Base-by-base conservation (phyloP, 2,888 invertebrate species). In the Phragmatobia fuliginosa region DNA sequence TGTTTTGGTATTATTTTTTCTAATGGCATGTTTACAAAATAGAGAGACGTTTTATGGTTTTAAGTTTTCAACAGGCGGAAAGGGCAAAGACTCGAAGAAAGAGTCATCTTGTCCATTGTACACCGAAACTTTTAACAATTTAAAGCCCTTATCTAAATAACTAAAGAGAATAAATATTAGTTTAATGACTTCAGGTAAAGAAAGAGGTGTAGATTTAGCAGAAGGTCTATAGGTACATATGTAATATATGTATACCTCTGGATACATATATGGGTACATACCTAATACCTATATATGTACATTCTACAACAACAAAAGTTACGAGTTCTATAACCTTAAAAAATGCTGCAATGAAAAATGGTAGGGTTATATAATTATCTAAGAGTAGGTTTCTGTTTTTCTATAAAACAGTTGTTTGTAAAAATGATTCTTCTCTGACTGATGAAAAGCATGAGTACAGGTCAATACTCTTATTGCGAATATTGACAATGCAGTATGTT, bases 1-100 rank as follows among this genome's bases (percentile, higher is more conserved):
- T 63, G 60, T 70, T 63, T 38, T 25, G 63, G 38, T 33, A 61
- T 65, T 38, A 14, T 63, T 63, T 36, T 70, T 59, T 66, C 62
- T 63, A 63, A 66, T 63, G 31, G 33, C 25, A 28, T 21, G 41
- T 59, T 66, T 45, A 32, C 31, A 49, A 31, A 49, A 63, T 28
- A 25, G n/a, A 25, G n/a, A 3, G n/a, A 49, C 32, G 41, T n/a
- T 2, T 11, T 49, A n/a, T 7, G 11, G 49, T 52, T 52, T 52
- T 2, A 52, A 52, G n/a, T 25, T 49, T n/a, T n/a, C 49, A 49
- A 25, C n/a, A n/a, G 49, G n/a, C 49, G 49, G 1, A 11, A n/a
- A n/a, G 2, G 3, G 49, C n/a, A 49, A 49, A 49, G 10, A 21
- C 7, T 3, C 3, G 3, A 11, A 25, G 49, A 49, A 49, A n/a